Evolutionary conservation across 2,888 invertebrate species (phyloP).

Genomic region (Pseudococcus jackbeardsleyi): DNA sequence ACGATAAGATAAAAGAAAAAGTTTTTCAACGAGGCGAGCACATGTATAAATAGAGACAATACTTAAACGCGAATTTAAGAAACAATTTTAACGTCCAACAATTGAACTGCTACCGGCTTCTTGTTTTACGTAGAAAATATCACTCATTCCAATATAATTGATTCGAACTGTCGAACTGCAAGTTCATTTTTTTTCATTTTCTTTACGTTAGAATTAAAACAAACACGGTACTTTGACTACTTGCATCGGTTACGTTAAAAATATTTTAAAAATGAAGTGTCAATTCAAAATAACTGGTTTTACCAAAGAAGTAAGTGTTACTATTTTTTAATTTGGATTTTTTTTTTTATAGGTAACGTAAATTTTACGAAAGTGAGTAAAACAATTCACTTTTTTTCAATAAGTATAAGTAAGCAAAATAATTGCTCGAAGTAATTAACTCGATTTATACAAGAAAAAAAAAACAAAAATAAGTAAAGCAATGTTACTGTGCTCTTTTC

Average conservation of each 20-base stretch:
- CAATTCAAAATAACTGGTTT: background rate
- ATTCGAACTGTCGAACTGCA: background rate
- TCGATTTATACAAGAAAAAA: too few species aligned
- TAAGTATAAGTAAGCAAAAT: too few species aligned
- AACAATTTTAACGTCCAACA: background rate
- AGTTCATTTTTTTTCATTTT: background rate
- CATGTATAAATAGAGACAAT: background rate
- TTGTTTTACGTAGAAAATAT: background rate
- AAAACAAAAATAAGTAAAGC: too few species aligned
- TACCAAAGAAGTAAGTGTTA: slow-evolving; percentile 23
- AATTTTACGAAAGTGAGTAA: background rate
- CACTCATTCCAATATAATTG: background rate
- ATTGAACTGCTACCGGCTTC: background rate
- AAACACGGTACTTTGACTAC: background rate
- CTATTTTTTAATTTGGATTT: background rate
- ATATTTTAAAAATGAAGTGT: background rate
- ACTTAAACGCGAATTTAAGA: background rate
- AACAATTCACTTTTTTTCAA: too few species aligned
- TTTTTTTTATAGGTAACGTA: slow-evolving; percentile 3
- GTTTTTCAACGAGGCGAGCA: background rate
- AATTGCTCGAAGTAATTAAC: too few species aligned
- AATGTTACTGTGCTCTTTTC: too few species aligned
- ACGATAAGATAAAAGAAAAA: slow-evolving; percentile 11
- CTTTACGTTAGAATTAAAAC: background rate
- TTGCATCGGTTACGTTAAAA: background rate